A percentile compares a stretch with the other conserved stretches of the same genome.
These are phyloP conservation scores for Entomobrya multifasciata DNA, from an alignment of 2,888 invertebrate species.

Conservation along the genomic window DNA sequence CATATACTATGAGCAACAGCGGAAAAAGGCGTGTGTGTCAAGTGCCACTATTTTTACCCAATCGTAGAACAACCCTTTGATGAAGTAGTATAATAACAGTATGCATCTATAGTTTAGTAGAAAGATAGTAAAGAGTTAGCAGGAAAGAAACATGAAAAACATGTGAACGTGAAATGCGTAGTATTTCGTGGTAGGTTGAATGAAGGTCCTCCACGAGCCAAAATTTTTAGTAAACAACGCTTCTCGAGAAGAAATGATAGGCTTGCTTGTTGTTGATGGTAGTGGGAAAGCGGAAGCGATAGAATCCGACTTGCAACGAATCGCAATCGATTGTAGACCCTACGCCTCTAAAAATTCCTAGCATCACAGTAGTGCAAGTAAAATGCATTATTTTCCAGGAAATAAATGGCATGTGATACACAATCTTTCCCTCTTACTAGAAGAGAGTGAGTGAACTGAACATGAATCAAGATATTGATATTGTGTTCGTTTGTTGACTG, in stretches of 20 bases:
- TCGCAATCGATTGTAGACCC: conserved; percentile 4
- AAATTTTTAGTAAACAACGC: conserved; percentile 33
- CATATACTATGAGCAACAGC: conserved; percentile 19
- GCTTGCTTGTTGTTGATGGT: neutral
- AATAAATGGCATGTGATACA: neutral
- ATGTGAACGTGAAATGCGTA: conserved; percentile 53
- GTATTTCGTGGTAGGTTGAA: conserved; percentile 58
- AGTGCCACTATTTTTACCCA: conserved; percentile 27
- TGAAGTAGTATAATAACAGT: conserved; percentile 25
- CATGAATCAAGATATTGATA: too few species aligned
- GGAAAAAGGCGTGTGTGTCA: conserved; percentile 53
- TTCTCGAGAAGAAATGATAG: neutral
- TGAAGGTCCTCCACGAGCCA: conserved; percentile 36
- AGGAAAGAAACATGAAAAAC: too few species aligned
- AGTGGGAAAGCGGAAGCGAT: neutral
- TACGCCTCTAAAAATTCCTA: conserved; percentile 1
- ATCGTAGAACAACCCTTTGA: neutral
- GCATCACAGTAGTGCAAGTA: too few species aligned
- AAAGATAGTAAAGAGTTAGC: too few species aligned
- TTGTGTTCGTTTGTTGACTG: neutral
- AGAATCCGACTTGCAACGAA: conserved; percentile 41
- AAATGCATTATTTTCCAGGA: neutral
- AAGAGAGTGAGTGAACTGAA: too few species aligned
- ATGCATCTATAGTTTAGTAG: too few species aligned
- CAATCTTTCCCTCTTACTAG: too few species aligned